Base-by-base conservation (phyloP, 2,113 vertebrate species). In the Larimichthys polyactis region DNA sequence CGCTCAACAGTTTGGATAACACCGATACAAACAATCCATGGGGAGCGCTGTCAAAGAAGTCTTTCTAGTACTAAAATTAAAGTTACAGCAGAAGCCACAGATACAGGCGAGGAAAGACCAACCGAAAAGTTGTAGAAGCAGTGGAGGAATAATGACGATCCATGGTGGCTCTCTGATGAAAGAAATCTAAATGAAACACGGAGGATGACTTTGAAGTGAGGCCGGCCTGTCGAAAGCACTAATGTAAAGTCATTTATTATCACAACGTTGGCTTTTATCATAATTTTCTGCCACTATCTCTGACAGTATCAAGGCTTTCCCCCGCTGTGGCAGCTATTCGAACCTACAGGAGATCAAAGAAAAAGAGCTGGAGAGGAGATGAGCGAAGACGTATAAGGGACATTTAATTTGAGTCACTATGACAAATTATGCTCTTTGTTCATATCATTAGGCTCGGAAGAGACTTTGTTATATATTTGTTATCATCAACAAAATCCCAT, bases 191-290 rank as follows among this genome's bases (percentile, higher is more conserved):
- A 67, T 64, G 7, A 48, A 48, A 68, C 17, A 11, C 11, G 59
- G 15, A 32, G 11, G 32, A 14, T 4, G 83, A 44, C 82, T 86
- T 89, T 92, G 85, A 90, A 90, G 82, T 82, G 57, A 43, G 29
- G n/a, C 22, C 5, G 78, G 57, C 63, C 70, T 27, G 64, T 83
- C 54, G 24, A 11, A 49, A 51, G 66, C 67, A 27, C 52, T 57
- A 27, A 79, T 62, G 59, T 66, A 20, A 73, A 76, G 29, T 63
- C 6, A 67, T 81, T 76, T 81, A 54, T 65, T 11, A 29, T 77
- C 54, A 58, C 2, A 0, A 15, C 1, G 4, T 62, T 81, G 8
- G 51, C 79, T 77, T 83, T 85, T 43, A 80, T 68, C 67, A 3
- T 43, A 0, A 78, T 72, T 29, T 78, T 70, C n/a, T 11, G n/a